These are phyloP conservation scores for Meta bourneti DNA, from an alignment of 2,888 invertebrate species.

Conservation along the genomic window DNA sequence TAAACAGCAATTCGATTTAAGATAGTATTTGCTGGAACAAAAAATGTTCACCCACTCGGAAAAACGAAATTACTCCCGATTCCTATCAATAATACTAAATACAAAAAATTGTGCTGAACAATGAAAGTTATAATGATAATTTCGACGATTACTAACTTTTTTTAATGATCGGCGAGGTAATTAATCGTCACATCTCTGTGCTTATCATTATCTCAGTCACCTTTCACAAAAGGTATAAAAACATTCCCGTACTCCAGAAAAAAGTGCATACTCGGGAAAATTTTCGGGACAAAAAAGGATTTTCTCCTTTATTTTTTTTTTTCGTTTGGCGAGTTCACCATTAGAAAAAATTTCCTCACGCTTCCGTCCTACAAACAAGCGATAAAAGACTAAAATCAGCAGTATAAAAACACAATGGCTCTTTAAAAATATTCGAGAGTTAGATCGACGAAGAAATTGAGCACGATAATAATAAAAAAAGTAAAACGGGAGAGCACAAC, in stretches of 20 bases:
- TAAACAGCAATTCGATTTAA: background rate
- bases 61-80: conserved; percentile 38
- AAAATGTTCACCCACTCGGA: conserved; percentile 24
- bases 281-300: conserved; percentile 13
- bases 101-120: conserved; percentile 19
- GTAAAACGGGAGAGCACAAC: background rate
- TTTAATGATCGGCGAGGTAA: conserved; percentile 57
- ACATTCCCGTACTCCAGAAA: conserved; percentile 52
- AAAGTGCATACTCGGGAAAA: conserved; percentile 54
- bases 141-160: conserved; percentile 54
- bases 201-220: conserved; percentile 40
- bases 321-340: background rate
- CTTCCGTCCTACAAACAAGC: conserved; percentile 51
- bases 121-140: conserved; percentile 53
- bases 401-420: conserved; percentile 74
- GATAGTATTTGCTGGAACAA: background rate
- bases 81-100: background rate
- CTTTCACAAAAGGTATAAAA: conserved; percentile 58
- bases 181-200: conserved; percentile 60
- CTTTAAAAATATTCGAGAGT: conserved; percentile 67
- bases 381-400: conserved; percentile 74
- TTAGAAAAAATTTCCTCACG: conserved; percentile 15
- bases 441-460: conserved; percentile 49
- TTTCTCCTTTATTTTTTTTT: conserved; percentile 2
- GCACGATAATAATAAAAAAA: conserved; percentile 55